Percentiles rank a stretch among this genome's conserved stretches.
Conservation (phyloP, 2,888 invertebrate genomes). For the Cephus rjabovi region DNA sequence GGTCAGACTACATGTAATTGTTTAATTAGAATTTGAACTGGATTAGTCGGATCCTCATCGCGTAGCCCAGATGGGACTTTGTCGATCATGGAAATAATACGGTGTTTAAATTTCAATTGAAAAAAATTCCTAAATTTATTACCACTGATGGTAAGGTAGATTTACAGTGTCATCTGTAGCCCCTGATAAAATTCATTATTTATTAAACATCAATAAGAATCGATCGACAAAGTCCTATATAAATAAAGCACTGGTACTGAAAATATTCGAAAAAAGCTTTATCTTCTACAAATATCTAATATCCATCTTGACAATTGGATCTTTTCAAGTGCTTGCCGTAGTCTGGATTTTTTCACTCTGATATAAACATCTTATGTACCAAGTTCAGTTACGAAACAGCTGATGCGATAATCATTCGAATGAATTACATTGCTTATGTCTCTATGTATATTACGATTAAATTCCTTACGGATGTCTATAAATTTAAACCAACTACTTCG, state of each 20-base stretch:
- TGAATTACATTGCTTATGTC: background rate
- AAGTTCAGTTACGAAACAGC: background rate
- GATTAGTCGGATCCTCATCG: background rate
- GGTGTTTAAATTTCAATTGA: background rate
- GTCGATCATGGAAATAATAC: no score
- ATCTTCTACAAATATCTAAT: no score
- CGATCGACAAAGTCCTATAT: background rate
- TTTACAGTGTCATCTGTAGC: background rate
- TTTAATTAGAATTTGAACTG: slow-evolving; percentile 11
- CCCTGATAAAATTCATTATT: background rate
- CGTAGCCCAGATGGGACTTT: background rate
- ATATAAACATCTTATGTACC: no score
- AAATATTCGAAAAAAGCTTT: no score
- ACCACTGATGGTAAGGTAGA: background rate
- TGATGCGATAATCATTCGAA: background rate
- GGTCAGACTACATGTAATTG: slow-evolving; percentile 1
- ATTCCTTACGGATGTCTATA: background rate
- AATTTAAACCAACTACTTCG: background rate
- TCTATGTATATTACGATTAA: background rate
- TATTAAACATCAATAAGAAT: background rate
- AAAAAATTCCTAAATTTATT: background rate
- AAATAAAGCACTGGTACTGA: background rate
- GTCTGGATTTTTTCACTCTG: no score
- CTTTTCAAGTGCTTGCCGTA: no score
- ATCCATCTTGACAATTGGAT: no score